phyloP scores from a whole-genome alignment of 2,113 vertebrate genomes.

The Cairina moschata region DNA sequence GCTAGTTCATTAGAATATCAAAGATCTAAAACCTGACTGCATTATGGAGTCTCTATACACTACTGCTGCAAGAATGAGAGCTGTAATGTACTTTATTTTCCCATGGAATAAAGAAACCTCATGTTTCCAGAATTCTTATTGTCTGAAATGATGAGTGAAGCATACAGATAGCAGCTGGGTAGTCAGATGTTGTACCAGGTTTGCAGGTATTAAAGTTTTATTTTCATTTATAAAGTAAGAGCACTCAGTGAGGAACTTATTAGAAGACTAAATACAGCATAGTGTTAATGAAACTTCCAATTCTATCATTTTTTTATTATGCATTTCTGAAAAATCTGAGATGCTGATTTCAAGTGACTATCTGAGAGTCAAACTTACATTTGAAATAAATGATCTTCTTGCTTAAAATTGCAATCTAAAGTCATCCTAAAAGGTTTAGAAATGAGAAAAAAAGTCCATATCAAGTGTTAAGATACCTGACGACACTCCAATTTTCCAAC shows the following conservation, averaged over 20 bases:
- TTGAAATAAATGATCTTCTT: not conserved
- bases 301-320: not conserved
- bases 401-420: not conserved
- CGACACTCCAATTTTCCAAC: not conserved
- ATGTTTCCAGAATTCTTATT: not conserved
- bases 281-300: not conserved
- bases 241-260: not conserved
- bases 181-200: not conserved
- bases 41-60: not conserved
- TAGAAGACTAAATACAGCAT: not conserved
- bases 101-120: not conserved
- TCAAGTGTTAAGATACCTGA: not conserved
- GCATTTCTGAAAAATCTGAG: not conserved
- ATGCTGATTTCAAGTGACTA: not conserved
- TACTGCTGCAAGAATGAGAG: not conserved
- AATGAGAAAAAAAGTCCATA: not conserved
- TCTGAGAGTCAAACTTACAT: not conserved
- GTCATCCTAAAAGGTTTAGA: not conserved
- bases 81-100: not conserved
- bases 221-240: not conserved
- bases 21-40: not conserved
- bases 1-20: not conserved
- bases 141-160: not conserved
- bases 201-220: not conserved
- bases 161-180: not conserved